phyloP scores from a whole-genome alignment of 92 coral and sea anemone genomes.

The Virgularia gustaviana region DNA sequence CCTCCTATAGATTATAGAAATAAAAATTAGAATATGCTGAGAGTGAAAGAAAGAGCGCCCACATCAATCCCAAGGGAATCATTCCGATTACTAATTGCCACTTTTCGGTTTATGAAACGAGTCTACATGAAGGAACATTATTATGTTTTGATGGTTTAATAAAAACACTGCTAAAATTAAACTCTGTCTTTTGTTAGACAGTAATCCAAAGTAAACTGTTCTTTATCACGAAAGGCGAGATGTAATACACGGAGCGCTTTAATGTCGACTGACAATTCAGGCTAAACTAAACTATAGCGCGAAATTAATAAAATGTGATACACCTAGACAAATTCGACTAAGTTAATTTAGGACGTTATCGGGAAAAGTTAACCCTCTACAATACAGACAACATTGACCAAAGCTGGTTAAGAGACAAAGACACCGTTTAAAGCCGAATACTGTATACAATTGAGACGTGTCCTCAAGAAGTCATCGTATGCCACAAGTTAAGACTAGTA shows the following conservation, averaged over 20 bases:
- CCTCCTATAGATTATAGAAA: conserved; percentile 33
- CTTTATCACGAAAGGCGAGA: conserved; percentile 1
- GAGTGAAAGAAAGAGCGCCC: too few relatives aligned
- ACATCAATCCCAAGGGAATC: conserved; percentile 21
- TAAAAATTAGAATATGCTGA: neutral
- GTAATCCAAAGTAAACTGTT: conserved; percentile 26
- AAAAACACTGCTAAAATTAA: conserved; percentile 36
- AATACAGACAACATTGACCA: too few relatives aligned
- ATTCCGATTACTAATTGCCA: conserved; percentile 29
- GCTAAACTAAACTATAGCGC: conserved; percentile 24
- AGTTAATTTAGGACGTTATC: too few relatives aligned
- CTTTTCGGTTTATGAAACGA: conserved; percentile 13
- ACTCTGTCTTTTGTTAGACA: conserved; percentile 29
- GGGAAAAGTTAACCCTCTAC: too few relatives aligned
- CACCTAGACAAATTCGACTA: too few relatives aligned
- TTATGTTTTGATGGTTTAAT: conserved; percentile 33
- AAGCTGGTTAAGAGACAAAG: too few relatives aligned
- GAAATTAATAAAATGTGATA: conserved; percentile 8
- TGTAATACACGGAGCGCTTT: neutral
- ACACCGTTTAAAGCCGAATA: too few relatives aligned
- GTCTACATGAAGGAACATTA: conserved; percentile 18
- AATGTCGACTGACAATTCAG: neutral
- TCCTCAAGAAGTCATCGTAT: too few relatives aligned
- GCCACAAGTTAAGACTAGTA: too few relatives aligned
- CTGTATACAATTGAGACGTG: too few relatives aligned